Percentiles rank a stretch among this genome's conserved stretches.
Conservation (phyloP, 1,140 invertebrate genomes). For the Araneus ventricosus region DNA sequence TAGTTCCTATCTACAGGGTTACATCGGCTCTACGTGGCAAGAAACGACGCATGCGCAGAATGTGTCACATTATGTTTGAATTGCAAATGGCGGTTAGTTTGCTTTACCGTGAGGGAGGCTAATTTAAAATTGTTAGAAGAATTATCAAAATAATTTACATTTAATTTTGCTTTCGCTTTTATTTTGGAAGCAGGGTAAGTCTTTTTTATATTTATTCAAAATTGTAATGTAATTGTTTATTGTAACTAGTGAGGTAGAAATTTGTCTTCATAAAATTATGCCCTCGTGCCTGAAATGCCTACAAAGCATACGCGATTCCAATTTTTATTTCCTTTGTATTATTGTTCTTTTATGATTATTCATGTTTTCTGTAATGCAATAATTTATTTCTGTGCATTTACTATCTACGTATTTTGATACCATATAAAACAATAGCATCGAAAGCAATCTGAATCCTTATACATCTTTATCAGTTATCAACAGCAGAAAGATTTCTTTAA, state of each 20-base stretch:
- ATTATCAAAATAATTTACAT: neutral
- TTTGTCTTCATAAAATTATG: neutral
- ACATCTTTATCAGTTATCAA: no score
- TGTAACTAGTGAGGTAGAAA: neutral
- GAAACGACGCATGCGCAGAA: slow-evolving; percentile 20
- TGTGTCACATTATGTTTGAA: neutral
- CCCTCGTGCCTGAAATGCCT: no score
- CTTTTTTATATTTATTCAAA: slow-evolving; percentile 1
- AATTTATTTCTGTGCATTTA: no score
- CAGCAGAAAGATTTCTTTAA: no score
- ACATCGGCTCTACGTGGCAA: neutral
- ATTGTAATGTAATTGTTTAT: neutral
- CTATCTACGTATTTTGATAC: no score
- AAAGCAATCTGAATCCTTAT: no score
- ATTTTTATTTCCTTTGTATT: no score
- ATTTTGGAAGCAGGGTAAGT: slow-evolving; percentile 44
- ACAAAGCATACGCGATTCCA: no score
- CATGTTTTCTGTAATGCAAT: no score
- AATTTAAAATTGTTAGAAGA: neutral
- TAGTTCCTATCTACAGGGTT: no score
- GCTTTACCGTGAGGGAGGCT: slow-evolving; percentile 6
- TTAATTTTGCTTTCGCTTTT: neutral
- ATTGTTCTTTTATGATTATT: no score
- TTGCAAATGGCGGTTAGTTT: slow-evolving; percentile 43
- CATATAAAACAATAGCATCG: no score